Evolutionary conservation across 2,113 vertebrate genomes (phyloP), one percentile per base, ranked within the genome.

Genomic region (Gymnobelideus leadbeateri): DNA sequence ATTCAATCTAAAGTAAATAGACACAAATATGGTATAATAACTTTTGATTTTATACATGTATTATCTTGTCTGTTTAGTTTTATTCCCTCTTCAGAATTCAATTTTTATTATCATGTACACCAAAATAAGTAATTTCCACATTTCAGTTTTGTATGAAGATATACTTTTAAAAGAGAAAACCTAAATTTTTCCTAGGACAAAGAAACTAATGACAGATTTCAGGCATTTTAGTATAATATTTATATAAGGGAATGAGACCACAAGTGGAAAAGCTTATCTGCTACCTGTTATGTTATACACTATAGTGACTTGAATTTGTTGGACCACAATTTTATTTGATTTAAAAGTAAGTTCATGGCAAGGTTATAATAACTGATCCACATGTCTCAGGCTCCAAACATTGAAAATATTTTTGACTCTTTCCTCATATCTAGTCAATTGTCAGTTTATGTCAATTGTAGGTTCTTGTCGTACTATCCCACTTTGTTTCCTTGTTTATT

Each of bases 361-460:
- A 96, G 95, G 93, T 96, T 96, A 55, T 6, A 92, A 68, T 95
- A 93, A 94, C 55, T 49, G 37, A 84, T n/a, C 6, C 37, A 37
- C 19, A 0, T 84, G 21, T 43, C n/a, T 23, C 6, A 84, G n/a
- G 6, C 37, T 84, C 68, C n/a, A 84, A 84, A 43, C n/a, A 43
- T 43, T 84, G 68, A 84, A 84, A 77, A n/a, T 7, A 77, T 68
- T 31, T 61, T 61, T 61, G 53, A 12, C 25, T 31, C 26, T 68
- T 37, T 43, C 19, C 37, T 6, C 14, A 21, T 21, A 77, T 77
- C 37, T 21, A 77, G 37, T 21, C 37, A n/a, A n/a, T 77, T 77
- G 68, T 77, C 37, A 77, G 37, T 77, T 77, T 14, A 4, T 68
- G 19, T 77, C 6, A n/a, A n/a, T n/a, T n/a, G n/a, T n/a, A n/a